These are phyloP conservation scores for Mesitornis unicolor DNA, from an alignment of 2,113 vertebrate genomes.

Conservation along the genomic window DNA sequence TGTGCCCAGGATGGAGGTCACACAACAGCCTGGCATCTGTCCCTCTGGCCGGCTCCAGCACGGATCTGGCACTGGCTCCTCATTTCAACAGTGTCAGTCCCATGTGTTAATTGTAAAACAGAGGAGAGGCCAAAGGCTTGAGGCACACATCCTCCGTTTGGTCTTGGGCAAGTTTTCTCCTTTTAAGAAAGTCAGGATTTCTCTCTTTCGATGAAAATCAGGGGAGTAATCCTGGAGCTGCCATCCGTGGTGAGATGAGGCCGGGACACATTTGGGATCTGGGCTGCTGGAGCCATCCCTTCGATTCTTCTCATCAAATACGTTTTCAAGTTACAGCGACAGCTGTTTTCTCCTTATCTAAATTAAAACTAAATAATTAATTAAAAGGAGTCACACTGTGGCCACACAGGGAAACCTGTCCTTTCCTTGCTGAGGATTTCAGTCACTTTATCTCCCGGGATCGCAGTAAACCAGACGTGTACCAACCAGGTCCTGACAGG, in stretches of 20 bases:
- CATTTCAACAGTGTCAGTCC: background rate
- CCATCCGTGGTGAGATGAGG: too few relatives aligned
- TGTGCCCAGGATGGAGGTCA: background rate
- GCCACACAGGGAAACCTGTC: background rate
- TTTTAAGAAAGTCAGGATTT: background rate
- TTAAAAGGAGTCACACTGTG: background rate
- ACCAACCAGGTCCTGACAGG: background rate
- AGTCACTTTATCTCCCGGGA: background rate
- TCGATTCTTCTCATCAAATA: background rate
- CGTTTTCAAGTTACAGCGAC: background rate
- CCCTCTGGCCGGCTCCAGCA: background rate
- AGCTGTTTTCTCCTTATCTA: background rate
- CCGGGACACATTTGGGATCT: background rate
- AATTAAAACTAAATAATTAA: background rate
- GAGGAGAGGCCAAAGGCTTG: background rate
- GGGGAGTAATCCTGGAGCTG: background rate
- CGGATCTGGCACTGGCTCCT: background rate
- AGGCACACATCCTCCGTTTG: too few relatives aligned
- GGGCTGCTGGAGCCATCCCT: background rate
- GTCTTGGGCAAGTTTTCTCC: background rate
- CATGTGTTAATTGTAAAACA: rapidly evolving
- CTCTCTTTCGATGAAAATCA: background rate
- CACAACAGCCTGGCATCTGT: background rate
- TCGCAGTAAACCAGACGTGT: background rate
- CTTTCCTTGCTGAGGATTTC: background rate